A percentile compares a stretch with the other conserved stretches of the same genome.
phyloP scores from a whole-genome alignment of 2,113 vertebrate species.

The Perccottus glenii region DNA sequence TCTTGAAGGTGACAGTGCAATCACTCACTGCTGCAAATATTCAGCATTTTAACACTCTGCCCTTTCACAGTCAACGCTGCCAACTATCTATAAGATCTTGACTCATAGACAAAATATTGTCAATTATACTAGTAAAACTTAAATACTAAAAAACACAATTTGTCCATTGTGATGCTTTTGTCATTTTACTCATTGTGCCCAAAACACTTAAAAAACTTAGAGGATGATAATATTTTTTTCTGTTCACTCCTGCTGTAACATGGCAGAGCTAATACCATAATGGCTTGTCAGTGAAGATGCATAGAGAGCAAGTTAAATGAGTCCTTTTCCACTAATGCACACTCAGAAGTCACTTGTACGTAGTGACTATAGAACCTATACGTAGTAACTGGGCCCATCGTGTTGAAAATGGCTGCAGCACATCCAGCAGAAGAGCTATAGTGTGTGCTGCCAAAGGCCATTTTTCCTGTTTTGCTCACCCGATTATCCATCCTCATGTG shows the following conservation, averaged over 20 bases:
- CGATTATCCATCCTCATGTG: constrained; percentile 4
- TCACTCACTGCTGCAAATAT: not conserved
- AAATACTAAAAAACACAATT: too few species aligned
- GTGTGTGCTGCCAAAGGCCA: constrained; percentile 3
- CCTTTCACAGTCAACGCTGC: not conserved
- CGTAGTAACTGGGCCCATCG: not conserved
- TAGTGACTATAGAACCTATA: not conserved
- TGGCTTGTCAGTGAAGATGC: not conserved
- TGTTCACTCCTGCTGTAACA: too few species aligned
- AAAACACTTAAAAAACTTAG: not conserved
- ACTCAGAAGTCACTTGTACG: not conserved
- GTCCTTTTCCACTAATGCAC: not conserved
- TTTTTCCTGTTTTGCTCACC: constrained; percentile 15
- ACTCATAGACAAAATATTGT: not conserved
- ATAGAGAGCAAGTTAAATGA: not conserved
- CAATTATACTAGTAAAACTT: too few species aligned
- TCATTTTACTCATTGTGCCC: too few species aligned
- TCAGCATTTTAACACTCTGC: not conserved
- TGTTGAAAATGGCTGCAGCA: not conserved
- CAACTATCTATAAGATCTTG: not conserved
- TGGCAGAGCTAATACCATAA: not conserved
- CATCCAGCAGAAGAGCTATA: not conserved
- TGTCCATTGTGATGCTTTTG: too few species aligned
- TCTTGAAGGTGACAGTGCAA: constrained; percentile 2
- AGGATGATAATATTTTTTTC: not conserved